phyloP scores from a whole-genome alignment of 2,888 invertebrate genomes.

The Melieria crassipennis region DNA sequence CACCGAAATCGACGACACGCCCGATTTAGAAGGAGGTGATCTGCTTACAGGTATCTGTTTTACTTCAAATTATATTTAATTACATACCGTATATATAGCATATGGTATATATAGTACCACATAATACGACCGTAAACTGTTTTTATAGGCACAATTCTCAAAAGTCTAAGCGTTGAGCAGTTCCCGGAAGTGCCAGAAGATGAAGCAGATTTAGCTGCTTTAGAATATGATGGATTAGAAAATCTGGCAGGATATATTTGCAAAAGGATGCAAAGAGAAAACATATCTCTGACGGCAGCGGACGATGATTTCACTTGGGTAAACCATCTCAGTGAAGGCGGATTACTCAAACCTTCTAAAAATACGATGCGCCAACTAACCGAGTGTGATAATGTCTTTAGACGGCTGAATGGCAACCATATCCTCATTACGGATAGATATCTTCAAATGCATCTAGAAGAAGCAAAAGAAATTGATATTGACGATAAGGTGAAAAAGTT shows the following conservation, averaged over 20 bases:
- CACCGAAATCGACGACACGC: constrained; percentile 19
- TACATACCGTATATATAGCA: constrained; percentile 3
- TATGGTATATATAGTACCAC: no score
- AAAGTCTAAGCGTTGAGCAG: no score
- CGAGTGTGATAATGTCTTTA: neutral
- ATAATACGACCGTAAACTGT: no score
- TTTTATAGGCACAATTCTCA: no score
- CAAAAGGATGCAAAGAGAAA: constrained; percentile 15
- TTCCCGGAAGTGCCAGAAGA: neutral
- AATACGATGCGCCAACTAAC: constrained; percentile 15
- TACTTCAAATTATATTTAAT: constrained; percentile 3
- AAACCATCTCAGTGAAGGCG: constrained; percentile 35
- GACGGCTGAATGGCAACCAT: neutral
- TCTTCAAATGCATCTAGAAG: neutral
- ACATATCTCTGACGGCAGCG: neutral
- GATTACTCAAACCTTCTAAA: constrained; percentile 30
- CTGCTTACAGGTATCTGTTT: constrained; percentile 25
- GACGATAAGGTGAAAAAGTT: neutral
- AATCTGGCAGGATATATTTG: constrained; percentile 37
- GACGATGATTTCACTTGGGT: constrained; percentile 29
- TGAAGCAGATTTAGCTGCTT: constrained; percentile 17
- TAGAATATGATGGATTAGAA: constrained; percentile 33
- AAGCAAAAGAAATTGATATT: neutral
- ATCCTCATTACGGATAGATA: neutral
- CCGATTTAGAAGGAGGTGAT: constrained; percentile 22